A percentile compares a stretch with the other conserved stretches of the same genome.
Evolutionary conservation across 2,113 vertebrate genomes (phyloP).

Genomic region (Saccopteryx bilineata): DNA sequence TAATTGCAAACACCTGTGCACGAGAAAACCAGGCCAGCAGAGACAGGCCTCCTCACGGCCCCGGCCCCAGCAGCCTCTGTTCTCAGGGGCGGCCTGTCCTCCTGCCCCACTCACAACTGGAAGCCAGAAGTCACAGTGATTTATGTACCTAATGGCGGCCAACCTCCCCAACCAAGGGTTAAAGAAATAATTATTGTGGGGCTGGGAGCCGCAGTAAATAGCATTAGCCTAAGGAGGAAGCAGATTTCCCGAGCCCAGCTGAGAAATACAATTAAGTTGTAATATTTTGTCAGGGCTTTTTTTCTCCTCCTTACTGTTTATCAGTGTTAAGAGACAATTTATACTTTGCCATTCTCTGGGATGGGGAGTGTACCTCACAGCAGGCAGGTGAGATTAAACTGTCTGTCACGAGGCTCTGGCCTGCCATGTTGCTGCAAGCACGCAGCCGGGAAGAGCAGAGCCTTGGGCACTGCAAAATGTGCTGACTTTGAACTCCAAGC

Average conservation of each 20-base stretch:
- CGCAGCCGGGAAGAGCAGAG: slow-evolving; percentile 67
- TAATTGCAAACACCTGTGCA: slow-evolving; percentile 79
- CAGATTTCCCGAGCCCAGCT: slow-evolving; percentile 81
- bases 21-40: slow-evolving; percentile 77
- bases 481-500: slow-evolving; percentile 47
- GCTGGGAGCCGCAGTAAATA: slow-evolving; percentile 78
- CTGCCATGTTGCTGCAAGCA: slow-evolving; percentile 65
- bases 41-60: neutral
- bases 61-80: neutral
- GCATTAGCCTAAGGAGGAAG: slow-evolving; percentile 78
- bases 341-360: slow-evolving; percentile 76
- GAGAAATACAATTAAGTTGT: slow-evolving; percentile 84
- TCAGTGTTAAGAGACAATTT: slow-evolving; percentile 83
- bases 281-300: slow-evolving; percentile 81
- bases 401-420: slow-evolving; percentile 78
- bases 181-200: slow-evolving; percentile 79
- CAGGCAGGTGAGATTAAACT: slow-evolving; percentile 85
- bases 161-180: slow-evolving; percentile 61
- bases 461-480: slow-evolving; percentile 39
- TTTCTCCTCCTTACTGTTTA: slow-evolving; percentile 75
- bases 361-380: slow-evolving; percentile 69
- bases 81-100: neutral
- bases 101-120: neutral
- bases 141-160: neutral
- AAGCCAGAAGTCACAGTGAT: slow-evolving; percentile 33